Percentiles rank a stretch among this genome's conserved stretches.
phyloP scores from a whole-genome alignment of 2,113 vertebrate species.

The Tauraco erythrolophus region DNA sequence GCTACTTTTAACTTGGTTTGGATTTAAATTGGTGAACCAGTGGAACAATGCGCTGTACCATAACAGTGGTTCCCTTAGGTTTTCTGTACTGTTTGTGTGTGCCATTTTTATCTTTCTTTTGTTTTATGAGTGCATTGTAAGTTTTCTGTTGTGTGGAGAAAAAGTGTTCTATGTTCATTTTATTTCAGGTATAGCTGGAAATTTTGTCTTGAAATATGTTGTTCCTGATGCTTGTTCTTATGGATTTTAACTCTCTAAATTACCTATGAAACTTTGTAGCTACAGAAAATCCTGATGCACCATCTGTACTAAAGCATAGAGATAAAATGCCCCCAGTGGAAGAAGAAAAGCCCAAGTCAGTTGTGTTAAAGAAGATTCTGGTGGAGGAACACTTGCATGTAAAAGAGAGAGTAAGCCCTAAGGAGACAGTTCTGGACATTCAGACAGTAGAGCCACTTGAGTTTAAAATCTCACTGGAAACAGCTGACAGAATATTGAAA shows the following conservation, averaged over 20 bases:
- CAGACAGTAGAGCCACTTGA: constrained; percentile 62
- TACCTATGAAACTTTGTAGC: constrained; percentile 79
- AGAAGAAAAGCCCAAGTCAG: constrained; percentile 61
- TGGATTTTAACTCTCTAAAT: constrained; percentile 64
- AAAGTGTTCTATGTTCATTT: constrained; percentile 7
- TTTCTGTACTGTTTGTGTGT: not conserved
- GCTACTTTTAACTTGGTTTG: not conserved
- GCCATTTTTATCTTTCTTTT: not conserved
- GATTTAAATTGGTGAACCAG: not conserved
- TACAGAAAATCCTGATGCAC: constrained; percentile 74
- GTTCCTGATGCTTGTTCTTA: constrained; percentile 30
- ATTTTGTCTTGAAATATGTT: constrained; percentile 33
- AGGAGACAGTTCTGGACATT: constrained; percentile 59
- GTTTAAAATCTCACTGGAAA: constrained; percentile 46
- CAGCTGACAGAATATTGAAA: constrained; percentile 41
- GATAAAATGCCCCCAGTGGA: constrained; percentile 73
- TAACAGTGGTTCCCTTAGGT: not conserved
- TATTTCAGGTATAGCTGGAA: constrained; percentile 47
- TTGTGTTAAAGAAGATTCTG: constrained; percentile 68
- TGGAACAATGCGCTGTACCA: not conserved
- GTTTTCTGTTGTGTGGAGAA: not conserved
- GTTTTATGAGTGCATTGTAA: not conserved
- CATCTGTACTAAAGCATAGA: constrained; percentile 77
- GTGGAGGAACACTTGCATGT: constrained; percentile 65
- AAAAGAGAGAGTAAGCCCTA: constrained; percentile 65